phyloP scores from a whole-genome alignment of 2,113 vertebrate species.

The Centropus unirufus region DNA sequence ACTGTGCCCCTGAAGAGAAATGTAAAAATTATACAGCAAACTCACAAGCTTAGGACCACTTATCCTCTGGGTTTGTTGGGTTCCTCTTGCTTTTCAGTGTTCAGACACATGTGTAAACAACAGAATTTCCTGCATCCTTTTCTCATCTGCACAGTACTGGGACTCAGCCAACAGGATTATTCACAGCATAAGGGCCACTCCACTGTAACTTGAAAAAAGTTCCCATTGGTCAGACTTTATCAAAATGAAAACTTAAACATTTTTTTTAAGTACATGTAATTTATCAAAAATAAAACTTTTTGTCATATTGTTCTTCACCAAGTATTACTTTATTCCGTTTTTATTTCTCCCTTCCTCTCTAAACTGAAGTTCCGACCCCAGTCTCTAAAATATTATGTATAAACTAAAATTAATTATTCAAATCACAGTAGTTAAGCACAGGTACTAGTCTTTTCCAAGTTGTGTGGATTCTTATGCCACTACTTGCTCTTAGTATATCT shows the following conservation, averaged over 20 bases:
- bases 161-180: conserved; percentile 72
- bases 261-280: conserved; percentile 37
- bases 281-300: conserved; percentile 28
- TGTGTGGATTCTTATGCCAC: not conserved
- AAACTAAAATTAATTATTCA: not conserved
- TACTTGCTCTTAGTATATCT: not conserved
- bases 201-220: conserved; percentile 56
- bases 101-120: conserved; percentile 76
- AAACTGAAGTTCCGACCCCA: not conserved
- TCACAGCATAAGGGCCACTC: conserved; percentile 72
- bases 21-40: conserved; percentile 53
- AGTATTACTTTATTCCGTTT: not conserved
- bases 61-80: conserved; percentile 67
- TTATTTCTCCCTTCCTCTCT: not conserved
- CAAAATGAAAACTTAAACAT: conserved; percentile 59
- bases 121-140: conserved; percentile 78
- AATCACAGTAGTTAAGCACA: not conserved
- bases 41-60: conserved; percentile 59
- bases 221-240: conserved; percentile 75
- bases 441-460: not conserved
- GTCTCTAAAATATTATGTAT: not conserved
- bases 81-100: conserved; percentile 53
- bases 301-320: not conserved
- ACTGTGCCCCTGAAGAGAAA: conserved; percentile 11
- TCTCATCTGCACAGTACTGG: conserved; percentile 71